Evolutionary conservation across 2,113 vertebrate species (phyloP), one percentile per base, ranked within the genome.

Genomic region (Mirounga angustirostris): DNA sequence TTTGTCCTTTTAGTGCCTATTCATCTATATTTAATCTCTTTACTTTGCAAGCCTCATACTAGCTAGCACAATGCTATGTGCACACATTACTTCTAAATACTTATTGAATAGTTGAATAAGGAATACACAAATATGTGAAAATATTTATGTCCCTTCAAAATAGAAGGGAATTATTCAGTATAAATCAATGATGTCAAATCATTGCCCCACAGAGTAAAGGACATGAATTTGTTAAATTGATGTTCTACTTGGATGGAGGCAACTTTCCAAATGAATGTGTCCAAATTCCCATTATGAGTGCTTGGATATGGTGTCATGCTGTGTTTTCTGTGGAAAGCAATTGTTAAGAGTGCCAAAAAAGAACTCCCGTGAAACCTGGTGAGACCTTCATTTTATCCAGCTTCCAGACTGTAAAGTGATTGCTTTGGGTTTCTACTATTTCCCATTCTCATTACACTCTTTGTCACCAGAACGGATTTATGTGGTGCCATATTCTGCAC

Each of bases 381-480:
- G 95, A 40, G 79, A 91, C 91, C 36, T 65, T 33, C 52, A 67
- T 52, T 94, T 65, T n/a, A 92, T 92, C 83, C 81, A 95, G 69
- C 89, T 74, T 98, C 86, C 91, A 97, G 97, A 97, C 71, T 97
- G 86, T 96, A 94, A 98, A 98, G 89, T 96, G 95, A 98, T 98
- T 97, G 84, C 97, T 98, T 98, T 98, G 98, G 98, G 86, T 98
- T 97, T 96, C 96, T 97, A 95, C 94, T 95, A 94, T 97, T 98
- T 98, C 97, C 97, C 97, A 94, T 98, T 98, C 97, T 99, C 98
- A 98, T 98, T 99, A 98, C 95, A 94, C 81, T 98, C 97, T 98
- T 98, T 99, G 98, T 98, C 98, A 98, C 88, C 82, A 97, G 95
- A 98, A 98, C 96, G 96, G 98, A 99, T 99, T 99, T 98, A 99